phyloP scores from a whole-genome alignment of 2,888 invertebrate genomes.

The Ochropleura plecta region DNA sequence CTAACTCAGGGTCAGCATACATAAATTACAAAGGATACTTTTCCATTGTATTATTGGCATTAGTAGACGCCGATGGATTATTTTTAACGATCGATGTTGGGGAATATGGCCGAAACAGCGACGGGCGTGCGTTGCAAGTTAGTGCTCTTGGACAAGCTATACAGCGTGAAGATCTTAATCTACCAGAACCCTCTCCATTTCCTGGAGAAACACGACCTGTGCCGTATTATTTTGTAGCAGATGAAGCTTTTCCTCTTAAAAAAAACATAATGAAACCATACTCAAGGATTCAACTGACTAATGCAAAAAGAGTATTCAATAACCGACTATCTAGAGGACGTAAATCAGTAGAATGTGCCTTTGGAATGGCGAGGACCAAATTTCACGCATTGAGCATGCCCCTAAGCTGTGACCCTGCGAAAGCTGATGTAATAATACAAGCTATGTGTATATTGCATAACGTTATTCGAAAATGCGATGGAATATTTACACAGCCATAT shows the following conservation, averaged over 20 bases:
- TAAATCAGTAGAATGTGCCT: slow-evolving; percentile 5
- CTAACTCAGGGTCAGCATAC: not conserved
- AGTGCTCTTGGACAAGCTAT: not conserved
- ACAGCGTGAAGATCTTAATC: not conserved
- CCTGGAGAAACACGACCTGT: not conserved
- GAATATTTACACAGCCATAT: not conserved
- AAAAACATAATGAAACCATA: slow-evolving; percentile 4
- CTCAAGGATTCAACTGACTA: not conserved
- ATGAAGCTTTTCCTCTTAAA: not conserved
- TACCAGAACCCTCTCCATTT: not conserved
- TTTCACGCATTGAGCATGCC: slow-evolving; percentile 1
- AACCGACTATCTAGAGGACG: not conserved
- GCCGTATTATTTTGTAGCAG: slow-evolving; percentile 2
- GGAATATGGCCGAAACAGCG: not conserved
- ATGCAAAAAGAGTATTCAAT: not conserved
- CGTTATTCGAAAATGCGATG: not conserved
- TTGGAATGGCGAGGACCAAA: not conserved
- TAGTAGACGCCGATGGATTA: slow-evolving; percentile 6
- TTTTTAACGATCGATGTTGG: not conserved
- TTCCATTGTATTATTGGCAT: slow-evolving; percentile 1
- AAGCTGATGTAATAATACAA: not conserved
- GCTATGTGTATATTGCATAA: slow-evolving; percentile 2
- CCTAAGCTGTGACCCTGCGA: not conserved
- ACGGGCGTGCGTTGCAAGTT: not conserved
- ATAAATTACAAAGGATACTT: not conserved